These are phyloP conservation scores for Polymixis lichenea DNA, from an alignment of 2,888 invertebrate species.

Conservation along the genomic window DNA sequence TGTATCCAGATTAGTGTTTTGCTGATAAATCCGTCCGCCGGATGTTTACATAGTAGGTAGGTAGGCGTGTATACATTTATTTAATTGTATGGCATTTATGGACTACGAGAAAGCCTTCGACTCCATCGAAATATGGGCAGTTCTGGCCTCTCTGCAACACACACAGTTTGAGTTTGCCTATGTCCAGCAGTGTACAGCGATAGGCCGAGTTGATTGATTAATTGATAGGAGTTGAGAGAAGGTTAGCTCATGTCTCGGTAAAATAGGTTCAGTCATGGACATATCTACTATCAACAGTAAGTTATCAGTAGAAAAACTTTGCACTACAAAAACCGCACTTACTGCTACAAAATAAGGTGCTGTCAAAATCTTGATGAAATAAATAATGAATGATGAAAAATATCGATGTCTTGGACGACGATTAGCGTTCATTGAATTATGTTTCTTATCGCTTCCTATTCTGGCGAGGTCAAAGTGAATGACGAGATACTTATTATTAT, in stretches of 20 bases:
- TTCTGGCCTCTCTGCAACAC: too few relatives aligned
- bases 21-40: not conserved
- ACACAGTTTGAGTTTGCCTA: too few relatives aligned
- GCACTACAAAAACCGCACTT: not conserved
- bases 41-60: not conserved
- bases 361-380: not conserved
- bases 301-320: not conserved
- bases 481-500: constrained; percentile 39
- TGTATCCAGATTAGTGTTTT: not conserved
- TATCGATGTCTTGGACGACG: not conserved
- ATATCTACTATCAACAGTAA: not conserved
- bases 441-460: constrained; percentile 52
- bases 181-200: too few relatives aligned
- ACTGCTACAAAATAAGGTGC: not conserved
- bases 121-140: too few relatives aligned
- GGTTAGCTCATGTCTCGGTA: not conserved
- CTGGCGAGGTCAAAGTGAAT: constrained; percentile 54
- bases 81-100: too few relatives aligned
- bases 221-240: too few relatives aligned
- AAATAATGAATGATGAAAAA: constrained; percentile 12
- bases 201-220: too few relatives aligned
- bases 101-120: too few relatives aligned
- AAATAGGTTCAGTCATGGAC: not conserved
- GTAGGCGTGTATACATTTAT: not conserved
- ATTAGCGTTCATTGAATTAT: constrained; percentile 29